Base-by-base conservation (phyloP, 1,140 invertebrate species). In the Oreohelix idahoensis region DNA sequence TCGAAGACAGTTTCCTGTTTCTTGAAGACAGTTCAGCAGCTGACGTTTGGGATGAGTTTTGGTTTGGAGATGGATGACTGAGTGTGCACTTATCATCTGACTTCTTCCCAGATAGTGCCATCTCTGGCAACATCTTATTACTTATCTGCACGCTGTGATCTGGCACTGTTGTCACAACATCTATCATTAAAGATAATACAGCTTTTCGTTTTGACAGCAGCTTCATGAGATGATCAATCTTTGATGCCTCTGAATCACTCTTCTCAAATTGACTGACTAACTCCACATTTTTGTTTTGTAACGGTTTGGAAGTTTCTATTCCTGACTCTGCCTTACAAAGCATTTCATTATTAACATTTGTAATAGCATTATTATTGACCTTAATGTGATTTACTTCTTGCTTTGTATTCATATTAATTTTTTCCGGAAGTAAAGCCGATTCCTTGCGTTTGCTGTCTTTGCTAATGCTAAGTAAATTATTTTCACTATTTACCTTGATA, bases 141-240 rank as follows among this genome's bases (percentile, higher is more conserved):
- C n/a, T n/a, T n/a, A n/a, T n/a, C n/a, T n/a, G n/a, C n/a, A n/a
- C n/a, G n/a, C 23, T 35, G 15, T 5, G 2, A 51, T 10, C 26
- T 49, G 74, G 29, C 11, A 39, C 58, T 10, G 26, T 17, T 23
- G 79, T 45, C 42, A 87, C 85, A 58, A 86, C 73, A 42, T 87
- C 84, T 35, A 84, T 84, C 74, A 88, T 78, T 69, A 83, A 79
- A 75, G 82, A 83, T 17, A 88, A 81, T 20, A 87, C 42, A 51
- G 84, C 77, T 86, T 86, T 86, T 70, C 84, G 77, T 38, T 66
- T 86, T 58, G 83, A 77, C 66, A 88, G 81, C 23, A 88, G 73
- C 32, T 79, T 77, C 84, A 85, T 82, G 10, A 88, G 76, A 77
- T 84, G 81, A 15, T 83, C 79, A 36, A 86, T 76, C 79, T 86